Evolutionary conservation across 37 sponge, comb jelly and placozoan species (phyloP).

Genomic region (Lycopodina hypogea): DNA sequence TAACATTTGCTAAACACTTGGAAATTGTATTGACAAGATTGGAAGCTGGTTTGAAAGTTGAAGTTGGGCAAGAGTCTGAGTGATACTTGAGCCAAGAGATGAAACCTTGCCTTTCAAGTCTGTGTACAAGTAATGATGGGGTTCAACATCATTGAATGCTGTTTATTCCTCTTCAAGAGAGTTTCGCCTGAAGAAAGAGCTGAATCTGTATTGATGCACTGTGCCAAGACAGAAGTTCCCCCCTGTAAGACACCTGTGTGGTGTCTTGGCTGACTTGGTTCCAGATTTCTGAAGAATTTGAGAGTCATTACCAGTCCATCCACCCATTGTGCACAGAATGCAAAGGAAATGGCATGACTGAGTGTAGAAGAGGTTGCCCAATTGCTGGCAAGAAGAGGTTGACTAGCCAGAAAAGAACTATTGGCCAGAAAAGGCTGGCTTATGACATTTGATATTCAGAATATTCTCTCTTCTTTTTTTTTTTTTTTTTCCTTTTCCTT

Average conservation of each 20-base stretch:
- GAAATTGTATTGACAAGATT: neutral
- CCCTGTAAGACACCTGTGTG: neutral
- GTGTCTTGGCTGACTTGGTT: neutral
- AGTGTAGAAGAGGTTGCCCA: neutral
- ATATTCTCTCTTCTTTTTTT: no score
- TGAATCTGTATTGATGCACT: neutral
- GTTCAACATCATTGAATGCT: neutral
- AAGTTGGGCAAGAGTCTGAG: neutral
- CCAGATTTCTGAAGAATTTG: neutral
- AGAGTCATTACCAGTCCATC: neutral
- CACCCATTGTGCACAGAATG: conserved; percentile 9
- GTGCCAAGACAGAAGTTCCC: neutral
- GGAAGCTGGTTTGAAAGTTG: neutral
- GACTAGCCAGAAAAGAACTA: neutral
- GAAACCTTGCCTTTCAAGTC: conserved; percentile 7
- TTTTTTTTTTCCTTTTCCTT: no score
- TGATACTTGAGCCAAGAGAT: neutral
- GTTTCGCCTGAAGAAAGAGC: neutral
- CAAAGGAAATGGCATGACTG: neutral
- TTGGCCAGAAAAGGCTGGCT: no score
- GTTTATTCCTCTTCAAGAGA: neutral
- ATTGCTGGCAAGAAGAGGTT: neutral
- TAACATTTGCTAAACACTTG: conserved; percentile 1
- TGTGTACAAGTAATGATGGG: neutral
- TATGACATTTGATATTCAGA: no score